phyloP scores from a whole-genome alignment of 2,888 invertebrate genomes.

The Meganola albula region DNA sequence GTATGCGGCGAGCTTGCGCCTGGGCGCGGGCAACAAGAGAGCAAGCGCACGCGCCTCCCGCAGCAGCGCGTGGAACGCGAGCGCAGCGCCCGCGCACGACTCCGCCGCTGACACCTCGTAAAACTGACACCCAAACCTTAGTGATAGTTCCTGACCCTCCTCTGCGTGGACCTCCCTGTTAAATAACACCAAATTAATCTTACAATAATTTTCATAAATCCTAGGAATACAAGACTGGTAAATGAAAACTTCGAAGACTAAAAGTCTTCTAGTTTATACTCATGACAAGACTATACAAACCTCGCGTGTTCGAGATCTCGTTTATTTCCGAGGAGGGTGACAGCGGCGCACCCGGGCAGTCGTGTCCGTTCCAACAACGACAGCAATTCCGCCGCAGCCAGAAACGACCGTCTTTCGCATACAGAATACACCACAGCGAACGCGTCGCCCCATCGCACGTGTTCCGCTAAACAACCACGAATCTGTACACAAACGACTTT shows the following conservation, averaged over 20 bases:
- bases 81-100: constrained; percentile 87
- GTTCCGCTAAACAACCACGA: constrained; percentile 85
- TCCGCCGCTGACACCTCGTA: constrained; percentile 92
- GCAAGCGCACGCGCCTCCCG: constrained; percentile 87
- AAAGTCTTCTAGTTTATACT: too few relatives aligned
- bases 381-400: constrained; percentile 84
- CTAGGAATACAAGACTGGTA: too few relatives aligned
- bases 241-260: too few relatives aligned
- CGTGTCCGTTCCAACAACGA: constrained; percentile 84
- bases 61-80: constrained; percentile 86
- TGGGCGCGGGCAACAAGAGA: constrained; percentile 81
- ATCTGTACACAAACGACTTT: constrained; percentile 60
- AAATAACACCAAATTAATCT: too few relatives aligned
- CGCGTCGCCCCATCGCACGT: constrained; percentile 89
- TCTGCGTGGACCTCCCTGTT: constrained; percentile 86
- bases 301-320: constrained; percentile 89
- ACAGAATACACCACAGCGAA: constrained; percentile 90
- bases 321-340: constrained; percentile 87
- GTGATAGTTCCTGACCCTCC: constrained; percentile 86
- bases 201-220: too few relatives aligned
- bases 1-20: constrained; percentile 85
- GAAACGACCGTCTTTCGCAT: constrained; percentile 64
- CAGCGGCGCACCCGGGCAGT: constrained; percentile 85
- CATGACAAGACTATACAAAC: constrained; percentile 56
- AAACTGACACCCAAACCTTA: constrained; percentile 88